phyloP scores from a whole-genome alignment of 1,140 invertebrate genomes.

The Lanistes nyassanus region DNA sequence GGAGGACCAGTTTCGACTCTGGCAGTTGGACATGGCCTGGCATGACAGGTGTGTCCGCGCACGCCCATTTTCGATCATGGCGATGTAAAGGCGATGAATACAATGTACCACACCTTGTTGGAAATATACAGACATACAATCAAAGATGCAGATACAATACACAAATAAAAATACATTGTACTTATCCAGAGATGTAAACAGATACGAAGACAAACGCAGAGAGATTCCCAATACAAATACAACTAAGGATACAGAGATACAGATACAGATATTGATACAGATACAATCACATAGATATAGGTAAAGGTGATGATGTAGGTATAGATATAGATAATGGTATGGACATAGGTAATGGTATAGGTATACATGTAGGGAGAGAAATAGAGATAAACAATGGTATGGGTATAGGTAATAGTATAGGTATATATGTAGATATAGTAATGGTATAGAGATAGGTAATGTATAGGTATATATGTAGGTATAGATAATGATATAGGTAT shows the following conservation, averaged over 20 bases:
- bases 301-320: neutral
- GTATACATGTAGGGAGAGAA: neutral
- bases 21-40: conserved; percentile 33
- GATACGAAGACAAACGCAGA: too few species aligned
- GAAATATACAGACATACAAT: too few species aligned
- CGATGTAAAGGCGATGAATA: conserved; percentile 3
- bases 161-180: too few species aligned
- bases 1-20: conserved; percentile 46
- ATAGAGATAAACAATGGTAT: neutral
- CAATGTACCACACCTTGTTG: neutral
- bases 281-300: neutral
- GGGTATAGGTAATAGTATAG: neutral
- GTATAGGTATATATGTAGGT: conserved; percentile 1
- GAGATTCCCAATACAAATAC: too few species aligned
- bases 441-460: conserved; percentile 6
- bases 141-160: too few species aligned
- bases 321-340: neutral
- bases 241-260: too few species aligned
- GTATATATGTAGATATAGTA: neutral
- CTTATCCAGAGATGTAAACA: too few species aligned
- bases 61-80: too few species aligned
- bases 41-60: conserved; percentile 19
- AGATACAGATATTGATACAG: neutral
- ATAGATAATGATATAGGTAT: neutral
- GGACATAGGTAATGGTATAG: neutral